Evolutionary conservation across 2,888 invertebrate species (phyloP), one percentile per base, ranked within the genome.

Genomic region (Tricholauxania praeusta): DNA sequence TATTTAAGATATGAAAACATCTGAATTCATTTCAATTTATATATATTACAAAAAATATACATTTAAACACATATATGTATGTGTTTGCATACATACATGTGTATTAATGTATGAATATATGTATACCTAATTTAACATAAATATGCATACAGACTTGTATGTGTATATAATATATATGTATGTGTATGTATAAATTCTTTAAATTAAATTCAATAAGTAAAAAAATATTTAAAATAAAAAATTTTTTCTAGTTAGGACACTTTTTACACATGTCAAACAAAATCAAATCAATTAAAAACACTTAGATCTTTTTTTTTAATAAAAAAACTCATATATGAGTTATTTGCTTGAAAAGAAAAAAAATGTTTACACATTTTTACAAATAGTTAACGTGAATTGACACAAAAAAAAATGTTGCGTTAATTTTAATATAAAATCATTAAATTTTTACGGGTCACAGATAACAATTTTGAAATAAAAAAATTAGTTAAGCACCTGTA

Each of bases 161-260:
- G 28, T 28, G 28, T 28, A 28, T 28, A 28, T 3, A 28, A 28
- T 28, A 39, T 39, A 17, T 5, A n/a, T n/a, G n/a, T n/a, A n/a
- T n/a, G n/a, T n/a, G 19, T 7, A 12, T 47, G 32, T 62, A 62
- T 62, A 15, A 15, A 62, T 17, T 62, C 17, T n/a, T 53, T 53
- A 4, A n/a, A 53, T 19, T 53, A 53, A 19, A 53, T 17, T 19
- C 10, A 19, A 19, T 53, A 12, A 62, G 39, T n/a, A 39, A 22
- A 62, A 7, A 15, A 14, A 32, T n/a, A 39, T 62, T 15, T 62
- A 14, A 62, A 62, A 62, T n/a, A 8, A 10, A 14, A 62, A n/a
- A 53, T 19, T 53, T 53, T 62, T 62, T 62, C 62, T 62, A 62
- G 62, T 47, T 62, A 62, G 62, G 62, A 15, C n/a, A 62, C 62